These are phyloP conservation scores for Chalcosyrphus nemorum DNA, from an alignment of 2,888 invertebrate species.

Conservation along the genomic window DNA sequence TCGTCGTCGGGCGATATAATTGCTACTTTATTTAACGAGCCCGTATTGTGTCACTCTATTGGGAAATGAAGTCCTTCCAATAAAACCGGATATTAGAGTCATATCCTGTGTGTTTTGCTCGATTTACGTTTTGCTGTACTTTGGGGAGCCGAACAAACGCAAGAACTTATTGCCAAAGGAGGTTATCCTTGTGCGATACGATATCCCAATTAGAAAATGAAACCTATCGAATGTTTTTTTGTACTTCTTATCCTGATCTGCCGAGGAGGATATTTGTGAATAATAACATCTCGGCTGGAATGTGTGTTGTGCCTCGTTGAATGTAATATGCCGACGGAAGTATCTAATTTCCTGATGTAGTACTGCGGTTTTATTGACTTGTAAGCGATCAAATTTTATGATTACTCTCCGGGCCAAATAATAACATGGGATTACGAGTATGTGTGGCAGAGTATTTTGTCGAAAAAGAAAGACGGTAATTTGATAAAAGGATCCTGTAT, in stretches of 20 bases:
- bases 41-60: conserved; percentile 32
- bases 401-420: conserved; percentile 19
- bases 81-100: conserved; percentile 1
- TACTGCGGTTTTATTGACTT: conserved; percentile 46
- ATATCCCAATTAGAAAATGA: conserved; percentile 27
- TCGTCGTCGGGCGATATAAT: not conserved
- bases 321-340: conserved; percentile 9
- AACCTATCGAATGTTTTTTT: not conserved
- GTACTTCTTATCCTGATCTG: conserved; percentile 3
- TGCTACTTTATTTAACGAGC: conserved; percentile 38
- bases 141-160: not conserved
- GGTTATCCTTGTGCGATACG: not conserved
- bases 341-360: conserved; percentile 47
- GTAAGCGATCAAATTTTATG: conserved; percentile 47
- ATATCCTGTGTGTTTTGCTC: not conserved
- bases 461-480: no score
- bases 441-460: not conserved
- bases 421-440: conserved; percentile 6
- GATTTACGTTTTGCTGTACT: conserved; percentile 17
- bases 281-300: not conserved
- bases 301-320: not conserved
- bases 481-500: no score
- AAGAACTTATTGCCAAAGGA: not conserved
- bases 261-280: conserved; percentile 26
- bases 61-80: conserved; percentile 5